Evolutionary conservation across 1,140 invertebrate species (phyloP), one percentile per base, ranked within the genome.

Genomic region (Antheraea pernyi): DNA sequence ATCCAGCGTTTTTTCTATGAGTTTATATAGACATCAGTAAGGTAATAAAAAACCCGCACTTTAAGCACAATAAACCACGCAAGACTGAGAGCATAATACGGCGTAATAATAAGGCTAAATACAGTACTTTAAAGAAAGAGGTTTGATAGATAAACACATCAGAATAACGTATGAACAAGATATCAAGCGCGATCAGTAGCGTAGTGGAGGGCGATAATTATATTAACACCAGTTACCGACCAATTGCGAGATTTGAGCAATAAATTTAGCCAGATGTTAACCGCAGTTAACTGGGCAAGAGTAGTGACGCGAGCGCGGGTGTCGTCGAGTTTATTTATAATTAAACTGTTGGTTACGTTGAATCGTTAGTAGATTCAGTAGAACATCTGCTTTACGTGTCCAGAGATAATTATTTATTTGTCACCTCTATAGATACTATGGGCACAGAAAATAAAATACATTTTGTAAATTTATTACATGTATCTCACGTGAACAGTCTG

Each of bases 211-310:
- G 69, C 73, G 77, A 66, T 81, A 76, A 86, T 86, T 86, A 75
- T 86, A 88, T 88, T 86, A 88, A 83, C 82, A 78, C 81, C 76
- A 81, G 70, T 86, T 84, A 80, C 71, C 76, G 76, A 77, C 79
- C 80, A 86, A 81, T 86, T 88, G 81, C 76, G 79, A 84, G 85
- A 88, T 88, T 88, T 85, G 80, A 80, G 85, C 79, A 74, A 80
- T 83, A 81, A 84, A 81, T 82, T 76, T 68, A 69, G 69, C 64
- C 76, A 84, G 77, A 81, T 82, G 81, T 70, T 77, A 62, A 72
- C 22, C 39, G 37, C 53, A 30, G 36, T 19, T 59, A 67, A 60
- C 69, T 71, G 67, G 68, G 69, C 68, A 64, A 75, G 19, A 48
- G 53, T 46, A 48, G 53, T 46, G 64, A 19, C 64, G 16, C 39